phyloP scores from a whole-genome alignment of 1,140 invertebrate genomes.

The Antheraea pernyi region DNA sequence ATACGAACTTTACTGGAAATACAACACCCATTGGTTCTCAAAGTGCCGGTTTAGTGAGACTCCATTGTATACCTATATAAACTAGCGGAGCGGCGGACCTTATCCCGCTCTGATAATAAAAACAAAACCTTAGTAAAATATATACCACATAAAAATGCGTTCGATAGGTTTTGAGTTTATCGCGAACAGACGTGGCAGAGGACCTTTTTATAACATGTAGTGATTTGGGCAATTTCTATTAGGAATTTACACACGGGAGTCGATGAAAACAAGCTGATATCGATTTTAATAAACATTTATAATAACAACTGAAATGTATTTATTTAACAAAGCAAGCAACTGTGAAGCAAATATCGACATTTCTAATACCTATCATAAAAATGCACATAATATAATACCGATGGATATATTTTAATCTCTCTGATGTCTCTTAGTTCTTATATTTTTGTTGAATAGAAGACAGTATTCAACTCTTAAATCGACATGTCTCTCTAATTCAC shows the following conservation, averaged over 20 bases:
- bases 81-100: no score
- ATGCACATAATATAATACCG: background rate
- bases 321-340: background rate
- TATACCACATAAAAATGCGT: no score
- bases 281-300: background rate
- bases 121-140: no score
- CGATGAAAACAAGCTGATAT: conserved; percentile 3
- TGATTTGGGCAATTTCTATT: no score
- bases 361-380: background rate
- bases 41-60: no score
- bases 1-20: no score
- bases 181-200: no score
- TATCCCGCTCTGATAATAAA: no score
- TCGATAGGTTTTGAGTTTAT: no score
- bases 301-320: background rate
- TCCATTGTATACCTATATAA: no score
- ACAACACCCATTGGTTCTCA: no score
- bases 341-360: background rate
- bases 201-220: no score
- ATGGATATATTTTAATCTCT: background rate
- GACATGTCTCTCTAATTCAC: background rate
- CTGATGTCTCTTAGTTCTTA: background rate
- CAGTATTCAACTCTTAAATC: background rate
- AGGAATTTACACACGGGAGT: background rate
- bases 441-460: background rate